Percentiles rank a stretch among this genome's conserved stretches.
Evolutionary conservation across 2,888 invertebrate genomes (phyloP).

Genomic region (Apodemia hepburni): DNA sequence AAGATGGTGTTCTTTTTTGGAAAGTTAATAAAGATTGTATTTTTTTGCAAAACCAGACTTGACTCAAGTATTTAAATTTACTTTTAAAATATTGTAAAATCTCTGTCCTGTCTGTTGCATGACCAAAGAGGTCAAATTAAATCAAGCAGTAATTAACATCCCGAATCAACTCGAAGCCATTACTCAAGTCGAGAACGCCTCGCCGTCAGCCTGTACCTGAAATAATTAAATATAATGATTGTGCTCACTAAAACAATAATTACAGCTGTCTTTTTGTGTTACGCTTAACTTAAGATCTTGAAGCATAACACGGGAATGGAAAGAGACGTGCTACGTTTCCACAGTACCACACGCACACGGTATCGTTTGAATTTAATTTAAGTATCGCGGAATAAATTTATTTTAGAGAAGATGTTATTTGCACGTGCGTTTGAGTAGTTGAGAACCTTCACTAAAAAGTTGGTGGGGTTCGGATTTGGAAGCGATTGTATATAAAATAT

Average conservation of each 20-base stretch:
- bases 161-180: constrained; percentile 7
- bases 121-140: constrained; percentile 6
- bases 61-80: neutral
- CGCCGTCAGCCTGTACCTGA: constrained; percentile 19
- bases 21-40: neutral
- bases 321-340: neutral
- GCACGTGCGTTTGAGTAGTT: too few species aligned
- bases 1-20: neutral
- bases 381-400: too few species aligned
- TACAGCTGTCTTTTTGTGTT: constrained; percentile 27
- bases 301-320: neutral
- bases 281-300: constrained; percentile 8
- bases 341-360: neutral
- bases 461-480: too few species aligned
- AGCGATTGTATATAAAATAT: too few species aligned
- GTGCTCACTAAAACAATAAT: constrained; percentile 59
- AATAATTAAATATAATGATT: constrained; percentile 53
- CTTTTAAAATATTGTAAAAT: neutral
- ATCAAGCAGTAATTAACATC: constrained; percentile 12
- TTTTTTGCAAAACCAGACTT: too few species aligned
- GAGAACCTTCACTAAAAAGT: too few species aligned
- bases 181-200: constrained; percentile 12
- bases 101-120: neutral
- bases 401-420: too few species aligned
- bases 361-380: neutral